Base-by-base conservation (phyloP, 2,113 vertebrate species). In the Brienomyrus brachyistius region DNA sequence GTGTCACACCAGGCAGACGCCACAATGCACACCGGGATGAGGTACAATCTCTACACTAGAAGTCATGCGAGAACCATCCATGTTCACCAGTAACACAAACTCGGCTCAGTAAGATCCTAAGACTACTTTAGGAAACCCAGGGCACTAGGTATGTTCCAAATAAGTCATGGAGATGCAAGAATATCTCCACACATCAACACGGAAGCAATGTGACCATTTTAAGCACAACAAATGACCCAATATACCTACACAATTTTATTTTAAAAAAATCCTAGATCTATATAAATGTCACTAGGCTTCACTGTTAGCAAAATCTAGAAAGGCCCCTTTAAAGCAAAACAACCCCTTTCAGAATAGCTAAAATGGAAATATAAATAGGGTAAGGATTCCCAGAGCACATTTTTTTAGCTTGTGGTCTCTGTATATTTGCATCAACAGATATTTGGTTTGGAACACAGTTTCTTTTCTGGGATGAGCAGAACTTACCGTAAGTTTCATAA, bases 401-500 rank as follows among this genome's bases (percentile, higher is more conserved):
- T 70, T 66, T 70, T 70, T 31, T 13, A 70, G 62, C 62, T 31
- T 70, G 27, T 11, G 27, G 62, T 31, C 62, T 54, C 13, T 31
- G 10, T 13, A 70, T 31, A 70, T 70, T 70, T 70, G 31, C n/a
- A 27, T 31, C 62, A 27, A n/a, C 59, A 27, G n/a, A 13, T 31
- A 70, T 31, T 27, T 70, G 10, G 62, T 70, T 70, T 31, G 62
- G 62, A 70, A 70, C 62, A 66, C n/a, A 27, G n/a, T 31, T 70
- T 31, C 62, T 70, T 31, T 27, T 70, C n/a, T 70, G 43, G 21
- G 82, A 47, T 2, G 8, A n/a, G 17, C 82, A 19, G 31, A 43
- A 31, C 94, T 94, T 95, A 99, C 98, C 97, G 91, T 99, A 99
- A 88, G 96, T 96, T 92, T 99, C 98, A 66, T 99, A 99, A 1